Evolutionary conservation across 2,113 vertebrate species (phyloP).

Genomic region (Cranoglanis bouderius): DNA sequence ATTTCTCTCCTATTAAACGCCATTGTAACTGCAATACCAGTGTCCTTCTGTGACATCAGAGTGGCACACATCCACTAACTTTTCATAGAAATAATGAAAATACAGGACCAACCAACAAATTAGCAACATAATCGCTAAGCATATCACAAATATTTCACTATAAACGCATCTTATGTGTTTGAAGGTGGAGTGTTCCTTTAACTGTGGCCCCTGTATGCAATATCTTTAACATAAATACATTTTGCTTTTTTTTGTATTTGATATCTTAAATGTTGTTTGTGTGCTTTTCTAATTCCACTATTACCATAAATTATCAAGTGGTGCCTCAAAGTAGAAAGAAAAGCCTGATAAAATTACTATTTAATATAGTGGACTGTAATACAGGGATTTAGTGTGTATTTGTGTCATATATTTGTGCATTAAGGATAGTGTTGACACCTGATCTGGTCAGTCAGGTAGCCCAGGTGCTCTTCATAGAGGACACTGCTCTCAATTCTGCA

Average conservation of each 20-base stretch:
- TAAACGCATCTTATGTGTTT: not conserved
- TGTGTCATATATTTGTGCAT: not conserved
- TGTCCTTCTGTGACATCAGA: not conserved
- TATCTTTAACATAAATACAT: not conserved
- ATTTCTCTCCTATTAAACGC: not conserved
- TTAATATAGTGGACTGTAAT: not conserved
- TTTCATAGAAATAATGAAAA: not conserved
- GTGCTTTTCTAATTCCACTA: too few species aligned
- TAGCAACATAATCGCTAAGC: not conserved
- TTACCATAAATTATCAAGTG: not conserved
- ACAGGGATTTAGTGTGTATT: not conserved
- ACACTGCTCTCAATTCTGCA: conserved; percentile 23
- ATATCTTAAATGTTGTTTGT: not conserved
- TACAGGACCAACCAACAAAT: not conserved
- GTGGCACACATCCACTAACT: not conserved
- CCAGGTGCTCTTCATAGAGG: conserved; percentile 3
- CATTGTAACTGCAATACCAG: not conserved
- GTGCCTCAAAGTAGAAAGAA: not conserved
- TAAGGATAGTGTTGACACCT: not conserved
- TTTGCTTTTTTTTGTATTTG: not conserved
- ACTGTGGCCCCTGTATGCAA: not conserved
- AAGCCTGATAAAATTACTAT: not conserved
- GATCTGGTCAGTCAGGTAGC: not conserved
- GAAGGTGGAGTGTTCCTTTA: not conserved
- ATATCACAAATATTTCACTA: not conserved